Base-by-base conservation (phyloP, 2,113 vertebrate species). In the Oreochromis tanganicae region DNA sequence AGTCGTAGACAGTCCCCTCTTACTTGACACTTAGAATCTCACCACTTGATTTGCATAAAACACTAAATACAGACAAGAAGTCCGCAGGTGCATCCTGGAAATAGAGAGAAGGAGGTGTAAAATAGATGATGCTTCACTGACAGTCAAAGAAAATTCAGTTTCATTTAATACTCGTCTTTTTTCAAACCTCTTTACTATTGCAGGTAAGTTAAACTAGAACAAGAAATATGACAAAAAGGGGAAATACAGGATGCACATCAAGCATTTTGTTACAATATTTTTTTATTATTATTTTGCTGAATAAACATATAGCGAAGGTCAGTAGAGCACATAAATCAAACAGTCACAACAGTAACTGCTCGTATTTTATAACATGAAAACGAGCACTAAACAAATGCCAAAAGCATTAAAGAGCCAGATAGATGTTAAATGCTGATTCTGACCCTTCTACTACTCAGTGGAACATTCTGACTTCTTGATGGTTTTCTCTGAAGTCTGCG, bases 31-130 rank as follows among this genome's bases (percentile, higher is more conserved):
- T 59, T 59, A 9, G 2, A 9, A 61, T 61, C 41, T 43, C 27
- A 84, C 66, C 80, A 63, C 43, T 43, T 68, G 19, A 81, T 89
- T 92, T 87, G 9, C 85, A 92, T 92, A n/a, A 7, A 87, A 57
- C 34, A 82, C 21, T 57, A 41, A 80, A 81, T 87, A 78, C 61
- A n/a, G 5, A 55, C 59, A 71, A 5, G 55, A 81, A 83, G 48
- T 10, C 7, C 38, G 59, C 89, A 92, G 87, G 79, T 92, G 82
- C 87, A 91, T 92, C 89, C 87, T 89, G 83, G 50, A 38, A 73
- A 56, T 14, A 24, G 63, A 79, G 24, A 73, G 34, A 41, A 50
- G 75, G 63, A 68, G 36, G 19, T 68, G 63, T 41, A 68, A 1
- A 12, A 2, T 5, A 66, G 9, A 32, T 75, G 59, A 86, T 43